These are phyloP conservation scores for Anolis carolinensis DNA, from an alignment of 2,113 vertebrate species.

Conservation along the genomic window DNA sequence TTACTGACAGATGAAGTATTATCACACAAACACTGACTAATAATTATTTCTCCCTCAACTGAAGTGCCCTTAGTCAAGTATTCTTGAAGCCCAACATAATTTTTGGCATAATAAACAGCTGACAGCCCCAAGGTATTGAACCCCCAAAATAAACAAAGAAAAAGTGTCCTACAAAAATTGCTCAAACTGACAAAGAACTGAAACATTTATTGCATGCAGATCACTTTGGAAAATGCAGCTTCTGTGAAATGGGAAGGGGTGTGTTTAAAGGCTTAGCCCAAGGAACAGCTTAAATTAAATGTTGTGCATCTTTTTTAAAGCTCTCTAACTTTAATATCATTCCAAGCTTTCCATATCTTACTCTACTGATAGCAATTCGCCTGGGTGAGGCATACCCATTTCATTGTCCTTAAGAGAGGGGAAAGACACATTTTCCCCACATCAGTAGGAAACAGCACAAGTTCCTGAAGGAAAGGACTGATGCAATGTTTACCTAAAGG, in stretches of 20 bases:
- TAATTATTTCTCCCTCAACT: neutral
- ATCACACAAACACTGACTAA: neutral
- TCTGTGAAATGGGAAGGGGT: neutral
- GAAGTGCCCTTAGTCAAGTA: neutral
- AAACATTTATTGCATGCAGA: slow-evolving; percentile 52
- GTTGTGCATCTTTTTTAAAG: slow-evolving; percentile 32
- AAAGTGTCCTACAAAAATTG: neutral
- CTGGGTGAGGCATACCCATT: neutral
- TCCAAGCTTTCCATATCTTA: slow-evolving; percentile 24
- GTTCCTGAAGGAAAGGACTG: slow-evolving; percentile 53
- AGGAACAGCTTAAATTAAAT: slow-evolving; percentile 62
- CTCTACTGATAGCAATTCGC: slow-evolving; percentile 26
- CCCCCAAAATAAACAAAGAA: neutral
- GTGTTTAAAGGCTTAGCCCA: slow-evolving; percentile 51
- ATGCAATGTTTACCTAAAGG: slow-evolving; percentile 51
- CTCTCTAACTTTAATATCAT: slow-evolving; percentile 35
- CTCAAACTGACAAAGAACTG: slow-evolving; percentile 25
- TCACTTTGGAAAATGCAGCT: slow-evolving; percentile 45
- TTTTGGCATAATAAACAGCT: neutral
- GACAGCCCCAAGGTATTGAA: neutral
- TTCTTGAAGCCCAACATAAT: slow-evolving; percentile 25
- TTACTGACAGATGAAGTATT: neutral
- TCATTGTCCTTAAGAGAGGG: slow-evolving; percentile 40
- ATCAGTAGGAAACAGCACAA: neutral
- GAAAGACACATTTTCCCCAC: slow-evolving; percentile 43